Evolutionary conservation across 1,140 invertebrate genomes (phyloP).

Genomic region (Zaprionus africanus): DNA sequence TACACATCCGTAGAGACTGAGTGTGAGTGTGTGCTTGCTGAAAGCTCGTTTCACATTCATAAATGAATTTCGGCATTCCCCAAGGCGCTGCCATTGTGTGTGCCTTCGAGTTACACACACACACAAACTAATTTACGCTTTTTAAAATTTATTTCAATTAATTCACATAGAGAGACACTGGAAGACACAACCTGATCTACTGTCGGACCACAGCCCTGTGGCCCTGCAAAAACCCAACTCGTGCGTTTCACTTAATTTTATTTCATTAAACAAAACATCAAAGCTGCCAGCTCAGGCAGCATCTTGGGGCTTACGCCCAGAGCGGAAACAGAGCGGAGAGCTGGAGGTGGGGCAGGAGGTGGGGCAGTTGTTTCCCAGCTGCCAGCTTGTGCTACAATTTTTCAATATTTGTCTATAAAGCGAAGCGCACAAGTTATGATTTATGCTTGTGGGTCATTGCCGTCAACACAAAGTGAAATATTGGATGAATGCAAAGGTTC

Average conservation of each 20-base stretch:
- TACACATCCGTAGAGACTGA: background rate
- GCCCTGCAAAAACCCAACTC: constrained; percentile 14
- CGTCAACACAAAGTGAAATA: constrained; percentile 80
- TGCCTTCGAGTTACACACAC: background rate
- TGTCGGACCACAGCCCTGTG: background rate
- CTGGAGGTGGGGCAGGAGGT: too few species aligned
- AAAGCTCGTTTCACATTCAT: constrained; percentile 32
- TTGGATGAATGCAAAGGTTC: too few species aligned
- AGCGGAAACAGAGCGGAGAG: background rate
- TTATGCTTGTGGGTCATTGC: constrained; percentile 80
- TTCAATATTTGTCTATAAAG: constrained; percentile 48
- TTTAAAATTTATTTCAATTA: constrained; percentile 74
- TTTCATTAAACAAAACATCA: constrained; percentile 42
- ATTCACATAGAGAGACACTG: background rate
- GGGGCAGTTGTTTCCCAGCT: constrained; percentile 7
- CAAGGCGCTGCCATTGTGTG: constrained; percentile 9
- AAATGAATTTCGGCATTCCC: constrained; percentile 50
- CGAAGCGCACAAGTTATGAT: constrained; percentile 70
- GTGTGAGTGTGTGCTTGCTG: constrained; percentile 12
- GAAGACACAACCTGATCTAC: background rate
- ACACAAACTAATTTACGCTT: constrained; percentile 56
- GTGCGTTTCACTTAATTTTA: constrained; percentile 34
- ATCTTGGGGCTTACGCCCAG: constrained; percentile 20
- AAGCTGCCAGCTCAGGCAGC: constrained; percentile 18
- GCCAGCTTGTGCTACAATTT: constrained; percentile 26